phyloP scores from a whole-genome alignment of 2,888 invertebrate genomes.

The Heteromyza rotundicornis region DNA sequence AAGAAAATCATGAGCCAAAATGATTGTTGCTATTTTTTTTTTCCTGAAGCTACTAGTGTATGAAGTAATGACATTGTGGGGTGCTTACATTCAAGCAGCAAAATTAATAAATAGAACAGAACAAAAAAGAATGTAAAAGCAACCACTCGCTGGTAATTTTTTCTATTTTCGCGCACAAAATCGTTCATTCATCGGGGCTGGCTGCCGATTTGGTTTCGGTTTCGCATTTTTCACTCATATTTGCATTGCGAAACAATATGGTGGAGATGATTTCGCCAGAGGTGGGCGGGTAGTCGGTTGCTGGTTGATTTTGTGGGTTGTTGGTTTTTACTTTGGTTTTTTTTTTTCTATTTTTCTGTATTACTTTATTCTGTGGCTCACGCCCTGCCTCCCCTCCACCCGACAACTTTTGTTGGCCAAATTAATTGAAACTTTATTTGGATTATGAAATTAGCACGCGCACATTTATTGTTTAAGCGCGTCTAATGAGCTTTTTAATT shows the following conservation, averaged over 20 bases:
- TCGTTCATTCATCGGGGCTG: neutral
- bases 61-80: neutral
- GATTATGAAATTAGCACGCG: conserved; percentile 49
- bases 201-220: neutral
- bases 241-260: neutral
- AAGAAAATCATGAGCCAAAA: neutral
- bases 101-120: too few species aligned
- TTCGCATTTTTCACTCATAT: neutral
- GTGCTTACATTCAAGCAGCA: neutral
- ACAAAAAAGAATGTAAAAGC: too few species aligned
- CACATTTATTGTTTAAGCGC: conserved; percentile 17
- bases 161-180: neutral
- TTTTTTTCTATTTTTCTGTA: too few species aligned
- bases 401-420: conserved; percentile 31
- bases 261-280: neutral
- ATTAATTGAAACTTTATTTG: conserved; percentile 54
- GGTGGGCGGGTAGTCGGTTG: too few species aligned
- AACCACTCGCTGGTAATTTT: too few species aligned
- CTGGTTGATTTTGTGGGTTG: too few species aligned
- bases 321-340: too few species aligned
- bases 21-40: neutral
- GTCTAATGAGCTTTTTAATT: conserved; percentile 2
- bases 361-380: too few species aligned
- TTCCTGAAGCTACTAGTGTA: neutral
- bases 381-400: too few species aligned